Base-by-base conservation (phyloP, 92 coral and sea anemone species). In the Anthopleura xanthogrammica region DNA sequence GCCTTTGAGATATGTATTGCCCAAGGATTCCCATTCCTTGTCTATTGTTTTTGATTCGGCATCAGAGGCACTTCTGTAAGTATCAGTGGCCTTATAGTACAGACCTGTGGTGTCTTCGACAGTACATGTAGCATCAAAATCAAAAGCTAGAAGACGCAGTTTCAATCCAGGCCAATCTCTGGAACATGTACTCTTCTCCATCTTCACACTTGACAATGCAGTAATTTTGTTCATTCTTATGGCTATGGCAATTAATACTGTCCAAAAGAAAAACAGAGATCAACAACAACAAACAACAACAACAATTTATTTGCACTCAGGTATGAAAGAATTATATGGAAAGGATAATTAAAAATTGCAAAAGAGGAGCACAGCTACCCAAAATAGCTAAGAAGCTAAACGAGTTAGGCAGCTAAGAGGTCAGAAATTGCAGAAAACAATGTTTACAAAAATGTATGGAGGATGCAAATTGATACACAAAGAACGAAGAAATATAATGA, bases 41-140 rank as follows among this genome's bases (percentile, higher is more conserved):
- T 97, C 98, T 41, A 94, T 75, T 12, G 17, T n/a, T 72, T 89
- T 83, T 75, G 80, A 79, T 72, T 85, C 90, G 14, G 78, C 80
- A 12, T 87, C 83, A 12, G 90, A 75, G 50, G 92, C 87, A 16
- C 87, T 41, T 16, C 62, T 83, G 86, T 97, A 97, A 70, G 81
- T 91, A 50, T 97, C 92, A 58, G 97, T 88, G 74, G 98, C 97
- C 60, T 84, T 97, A 90, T 97, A 97, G 75, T 66, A 90, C 48
- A 94, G 94, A 19, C 90, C 85, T 42, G 95, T 92, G 7, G 98
- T 91, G 80, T 91, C 95, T 81, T 92, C 77, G 3, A 83, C 86
- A 36, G 99, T 94, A 20, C 99, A 97, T 17, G 99, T 97, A 39
- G 95, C 91, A 84, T 97, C 99, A 86, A 97, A 97, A 79, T 97